phyloP scores from a whole-genome alignment of 2,888 invertebrate genomes.

The Aspidiotus destructor region DNA sequence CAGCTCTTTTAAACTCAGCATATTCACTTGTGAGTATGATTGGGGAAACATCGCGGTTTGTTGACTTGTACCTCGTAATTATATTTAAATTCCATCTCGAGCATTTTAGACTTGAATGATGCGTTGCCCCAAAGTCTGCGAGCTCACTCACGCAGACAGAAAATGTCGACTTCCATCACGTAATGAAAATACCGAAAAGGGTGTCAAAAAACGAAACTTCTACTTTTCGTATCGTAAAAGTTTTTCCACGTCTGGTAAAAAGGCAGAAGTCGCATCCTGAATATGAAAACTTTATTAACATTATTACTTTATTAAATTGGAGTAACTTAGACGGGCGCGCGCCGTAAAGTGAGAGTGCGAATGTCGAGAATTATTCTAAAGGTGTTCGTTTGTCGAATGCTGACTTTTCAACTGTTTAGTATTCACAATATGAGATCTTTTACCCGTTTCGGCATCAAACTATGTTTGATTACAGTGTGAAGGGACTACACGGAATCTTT shows the following conservation, averaged over 20 bases:
- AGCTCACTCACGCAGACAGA: no score
- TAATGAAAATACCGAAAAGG: slow-evolving; percentile 29
- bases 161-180: slow-evolving; percentile 13
- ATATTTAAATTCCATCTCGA: no score
- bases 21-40: no score
- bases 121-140: no score
- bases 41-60: no score
- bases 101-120: no score
- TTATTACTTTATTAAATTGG: slow-evolving; percentile 31
- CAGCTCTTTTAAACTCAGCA: no score
- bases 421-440: slow-evolving; percentile 27
- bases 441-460: slow-evolving; percentile 31
- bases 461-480: slow-evolving; percentile 27
- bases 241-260: slow-evolving; percentile 20
- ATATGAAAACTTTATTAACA: slow-evolving; percentile 32
- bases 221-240: slow-evolving; percentile 10
- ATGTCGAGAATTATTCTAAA: slow-evolving; percentile 30
- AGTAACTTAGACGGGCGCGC: slow-evolving; percentile 10
- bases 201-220: slow-evolving; percentile 19
- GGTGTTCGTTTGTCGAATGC: slow-evolving; percentile 29
- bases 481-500: slow-evolving; percentile 9
- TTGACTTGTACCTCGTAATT: no score
- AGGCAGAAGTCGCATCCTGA: slow-evolving; percentile 27
- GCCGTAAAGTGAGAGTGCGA: slow-evolving; percentile 1
- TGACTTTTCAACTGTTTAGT: slow-evolving; percentile 28